Base-by-base conservation (phyloP, 1,140 invertebrate genomes). In the Druon quercuslanigerum region DNA sequence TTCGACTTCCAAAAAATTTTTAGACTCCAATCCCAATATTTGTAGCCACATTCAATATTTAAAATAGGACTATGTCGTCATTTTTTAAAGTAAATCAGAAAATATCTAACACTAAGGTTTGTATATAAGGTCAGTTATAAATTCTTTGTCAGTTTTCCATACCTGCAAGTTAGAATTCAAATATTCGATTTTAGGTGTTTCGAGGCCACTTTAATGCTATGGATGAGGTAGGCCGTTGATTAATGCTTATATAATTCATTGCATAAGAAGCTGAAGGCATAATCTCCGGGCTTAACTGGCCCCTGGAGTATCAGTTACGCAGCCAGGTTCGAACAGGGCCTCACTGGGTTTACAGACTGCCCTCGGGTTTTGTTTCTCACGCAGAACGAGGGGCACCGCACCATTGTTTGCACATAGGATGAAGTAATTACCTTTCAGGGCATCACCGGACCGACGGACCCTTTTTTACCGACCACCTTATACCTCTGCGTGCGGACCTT, bases 161-260 rank as follows among this genome's bases (percentile, higher is more conserved):
- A 9, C 40, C 9, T 46, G 11, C 5, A 46, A 46, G 6, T 46
- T 46, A 9, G 0, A 46, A 9, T 46, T 46, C 40, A 46, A 46
- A 46, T 46, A 46, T 46, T 46, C 1, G 9, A 46, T 46, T 9
- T 46, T 9, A 46, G 40, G 8, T 8, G 1, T 46, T 40, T 40
- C 6, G 40, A 7, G 9, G 8, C 40, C 9, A 46, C 40, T 46
- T 11, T 8, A 9, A 9, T 46, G 0, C 56, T 20, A 14, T 33
- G 25, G 11, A 66, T 66, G 75, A 77, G 84, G 77, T 79, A 79
- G 83, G 82, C 83, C 75, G 84, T 86, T 90, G 88, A 90, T 90
- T 87, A 87, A 90, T 90, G 88, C 85, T 90, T 86, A 84, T 87
- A 84, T 89, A 89, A 90, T 90, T 90, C 88, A 89, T 89, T 88